These are phyloP conservation scores for Gisinianus flammeolus DNA, from an alignment of 2,888 invertebrate species.

Conservation along the genomic window DNA sequence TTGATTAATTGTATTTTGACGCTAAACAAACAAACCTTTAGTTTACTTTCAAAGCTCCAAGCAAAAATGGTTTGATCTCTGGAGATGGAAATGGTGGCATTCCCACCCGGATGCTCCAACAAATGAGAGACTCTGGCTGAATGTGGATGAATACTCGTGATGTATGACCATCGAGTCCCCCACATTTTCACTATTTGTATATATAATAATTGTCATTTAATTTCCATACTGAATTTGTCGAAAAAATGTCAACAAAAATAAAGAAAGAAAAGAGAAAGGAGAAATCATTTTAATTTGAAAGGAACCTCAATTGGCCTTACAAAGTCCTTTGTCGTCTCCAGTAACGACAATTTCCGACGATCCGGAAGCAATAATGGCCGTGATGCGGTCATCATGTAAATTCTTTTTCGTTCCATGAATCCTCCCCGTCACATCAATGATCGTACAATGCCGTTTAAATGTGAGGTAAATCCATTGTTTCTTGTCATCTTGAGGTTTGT, in stretches of 20 bases:
- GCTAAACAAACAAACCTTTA: constrained; percentile 15
- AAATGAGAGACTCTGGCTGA: constrained; percentile 48
- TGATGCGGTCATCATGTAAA: constrained; percentile 52
- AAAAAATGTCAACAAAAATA: too few species aligned
- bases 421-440: constrained; percentile 55
- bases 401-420: constrained; percentile 57
- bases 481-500: constrained; percentile 53
- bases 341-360: constrained; percentile 57
- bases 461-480: constrained; percentile 58
- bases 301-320: constrained; percentile 17
- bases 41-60: constrained; percentile 51
- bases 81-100: constrained; percentile 50
- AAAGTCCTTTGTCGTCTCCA: constrained; percentile 56
- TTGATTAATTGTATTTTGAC: not conserved
- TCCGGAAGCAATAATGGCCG: constrained; percentile 50
- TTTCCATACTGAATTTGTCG: too few species aligned
- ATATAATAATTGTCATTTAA: not conserved
- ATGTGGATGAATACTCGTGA: constrained; percentile 54
- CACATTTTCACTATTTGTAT: constrained; percentile 53
- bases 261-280: too few species aligned
- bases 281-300: not conserved
- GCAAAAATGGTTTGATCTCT: constrained; percentile 53
- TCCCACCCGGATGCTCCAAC: constrained; percentile 55
- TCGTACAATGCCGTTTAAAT: constrained; percentile 50
- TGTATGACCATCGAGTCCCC: constrained; percentile 53